Percentiles rank a stretch among this genome's conserved stretches.
Conservation (phyloP, 2,888 invertebrate genomes). For the Pachycephus smyrnensis region DNA sequence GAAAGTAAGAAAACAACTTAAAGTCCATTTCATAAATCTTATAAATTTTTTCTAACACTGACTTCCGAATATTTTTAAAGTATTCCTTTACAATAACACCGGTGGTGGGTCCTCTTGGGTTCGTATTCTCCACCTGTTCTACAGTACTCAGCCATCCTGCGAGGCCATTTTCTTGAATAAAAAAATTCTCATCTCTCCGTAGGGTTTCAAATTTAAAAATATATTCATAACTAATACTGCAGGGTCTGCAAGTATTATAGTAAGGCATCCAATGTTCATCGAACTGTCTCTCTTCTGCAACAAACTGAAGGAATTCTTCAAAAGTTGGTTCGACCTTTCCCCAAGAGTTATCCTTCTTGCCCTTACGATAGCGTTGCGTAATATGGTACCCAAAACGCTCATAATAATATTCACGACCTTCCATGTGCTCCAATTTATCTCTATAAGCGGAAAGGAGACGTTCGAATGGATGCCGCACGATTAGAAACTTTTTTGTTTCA, state of each 20-base stretch:
- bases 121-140: constrained; percentile 42
- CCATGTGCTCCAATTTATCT: constrained; percentile 67
- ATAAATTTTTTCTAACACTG: constrained; percentile 55
- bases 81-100: constrained; percentile 50
- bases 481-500: constrained; percentile 55
- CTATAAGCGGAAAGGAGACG: constrained; percentile 69
- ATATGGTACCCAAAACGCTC: constrained; percentile 58
- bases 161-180: constrained; percentile 52
- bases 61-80: constrained; percentile 49
- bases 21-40: constrained; percentile 65
- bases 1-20: constrained; percentile 64
- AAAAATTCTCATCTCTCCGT: constrained; percentile 62
- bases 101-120: constrained; percentile 52
- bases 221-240: constrained; percentile 67
- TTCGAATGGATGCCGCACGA: constrained; percentile 70
- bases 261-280: constrained; percentile 70
- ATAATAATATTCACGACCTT: constrained; percentile 58
- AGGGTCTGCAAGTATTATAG: constrained; percentile 67
- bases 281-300: constrained; percentile 57
- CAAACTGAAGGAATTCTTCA: constrained; percentile 67
- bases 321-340: constrained; percentile 59
- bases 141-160: constrained; percentile 37
- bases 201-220: constrained; percentile 69
- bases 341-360: constrained; percentile 29
- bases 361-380: constrained; percentile 47